Base-by-base conservation (phyloP, 2,113 vertebrate genomes). In the Carettochelys insculpta region DNA sequence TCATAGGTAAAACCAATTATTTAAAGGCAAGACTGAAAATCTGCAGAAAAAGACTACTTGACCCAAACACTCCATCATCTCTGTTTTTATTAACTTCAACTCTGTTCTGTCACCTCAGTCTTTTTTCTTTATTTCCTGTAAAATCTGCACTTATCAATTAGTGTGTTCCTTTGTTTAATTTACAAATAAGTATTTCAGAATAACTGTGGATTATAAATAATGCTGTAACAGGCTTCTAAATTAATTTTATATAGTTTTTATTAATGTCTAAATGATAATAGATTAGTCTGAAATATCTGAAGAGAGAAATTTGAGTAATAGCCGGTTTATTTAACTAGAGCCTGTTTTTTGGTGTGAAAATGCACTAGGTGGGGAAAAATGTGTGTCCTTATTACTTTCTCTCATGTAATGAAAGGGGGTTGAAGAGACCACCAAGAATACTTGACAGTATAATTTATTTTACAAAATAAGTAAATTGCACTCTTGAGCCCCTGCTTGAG, bases 1-100 rank as follows among this genome's bases (percentile, higher is more conserved):
- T 99, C 53, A 98, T 99, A 93, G 98, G 99, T 99, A 97, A n/a
- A 97, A 97, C 53, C 22, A 45, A 11, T 1, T 81, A n/a, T 6
- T 54, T 77, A 38, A 27, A 53, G 65, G 6, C 29, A 5, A 7
- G 5, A 12, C 3, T 22, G 47, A 78, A 85, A 83, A 71, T 76
- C 50, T 5, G 14, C 27, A 34, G n/a, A 8, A 5, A 31, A 38
- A 58, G 4, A 3, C 87, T 24, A 6, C 29, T 92, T 4, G 11
- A 2, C n/a, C 45, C 29, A 71, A 89, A 71, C 41, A 38, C 56
- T 13, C 14, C 43, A 4, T 24, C 29, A 52, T 4, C 5, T 73
- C 43, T 41, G 1, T 48, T 80, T 78, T 53, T 5, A 11, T 79
- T 20, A 2, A 12, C 82, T 73, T 79, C 27, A 2, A 13, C 80